Conservation (phyloP, 2,113 vertebrate species). For the Marmota flaviventris region DNA sequence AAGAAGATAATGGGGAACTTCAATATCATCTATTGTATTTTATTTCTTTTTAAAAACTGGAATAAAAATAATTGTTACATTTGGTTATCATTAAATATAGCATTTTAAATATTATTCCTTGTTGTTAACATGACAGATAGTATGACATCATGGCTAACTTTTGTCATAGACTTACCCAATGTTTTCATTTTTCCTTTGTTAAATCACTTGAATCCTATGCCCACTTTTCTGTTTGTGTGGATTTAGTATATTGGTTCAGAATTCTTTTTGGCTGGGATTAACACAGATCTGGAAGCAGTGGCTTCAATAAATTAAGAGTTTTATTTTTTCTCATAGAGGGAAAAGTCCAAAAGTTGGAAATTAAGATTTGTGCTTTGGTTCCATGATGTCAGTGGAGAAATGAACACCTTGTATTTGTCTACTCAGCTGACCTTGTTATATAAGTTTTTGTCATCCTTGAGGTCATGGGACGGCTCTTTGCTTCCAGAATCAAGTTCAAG, state of each 20-base stretch:
- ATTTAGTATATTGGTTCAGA: background rate
- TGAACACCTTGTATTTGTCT: background rate
- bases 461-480: background rate
- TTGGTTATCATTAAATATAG: background rate
- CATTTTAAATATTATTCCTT: background rate
- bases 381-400: background rate
- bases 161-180: background rate
- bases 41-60: conserved; percentile 25
- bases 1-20: background rate
- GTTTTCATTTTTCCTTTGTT: background rate
- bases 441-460: background rate
- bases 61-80: background rate
- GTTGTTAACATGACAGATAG: background rate
- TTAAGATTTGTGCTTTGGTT: background rate
- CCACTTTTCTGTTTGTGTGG: background rate
- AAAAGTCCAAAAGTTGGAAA: background rate
- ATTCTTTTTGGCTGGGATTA: background rate
- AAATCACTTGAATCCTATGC: background rate
- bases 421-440: background rate
- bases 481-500: background rate
- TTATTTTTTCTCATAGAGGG: background rate
- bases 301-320: background rate
- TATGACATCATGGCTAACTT: background rate
- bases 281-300: background rate
- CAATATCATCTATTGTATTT: background rate